Evolutionary conservation across 1,140 invertebrate genomes (phyloP), one percentile per base, ranked within the genome.

Genomic region (Zelostemma sp.): DNA sequence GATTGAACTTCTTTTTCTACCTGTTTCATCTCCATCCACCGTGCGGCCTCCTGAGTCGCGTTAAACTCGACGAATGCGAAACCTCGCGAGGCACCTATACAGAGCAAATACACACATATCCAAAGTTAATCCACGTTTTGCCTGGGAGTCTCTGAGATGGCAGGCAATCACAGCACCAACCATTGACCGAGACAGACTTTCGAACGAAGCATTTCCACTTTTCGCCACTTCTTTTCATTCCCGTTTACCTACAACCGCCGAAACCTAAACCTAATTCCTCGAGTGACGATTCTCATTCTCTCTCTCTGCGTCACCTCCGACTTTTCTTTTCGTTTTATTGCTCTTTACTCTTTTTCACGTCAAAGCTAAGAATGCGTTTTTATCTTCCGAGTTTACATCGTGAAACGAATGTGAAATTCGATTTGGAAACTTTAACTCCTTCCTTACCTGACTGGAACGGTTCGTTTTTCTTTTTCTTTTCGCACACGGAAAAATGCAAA

Each of bases 51-150:
- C 85, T 91, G 90, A 80, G 94, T 88, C 84, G 91, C 91, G 86
- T 91, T 89, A 92, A 98, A 98, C 89, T 97, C 96, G 86, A 97
- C 93, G 90, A 97, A 97, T 86, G 95, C 95, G 90, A 97, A 95
- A 86, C 93, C 93, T 85, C 93, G 90, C 84, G 93, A 93, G 84
- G 91, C 88, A 90, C 93, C 93, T 93, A 91, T 88, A 89, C 88
- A 88, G 86, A 89, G 88, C 88, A 87, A 87, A 85, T 83, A 86
- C 80, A 86, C 83, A 86, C 80, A 86, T 84, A 85, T 85, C 84
- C 82, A 86, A 78, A 80, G 84, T 86, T 86, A 86, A 86, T 86
- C 83, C 79, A 86, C 83, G 82, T 84, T 80, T 84, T 85, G 82
- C 82, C 84, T 83, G 80, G 77, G 66, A 61, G 74, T 83, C 84